Evolutionary conservation across 2,888 invertebrate genomes (phyloP).

Genomic region (Prosapia bicincta): DNA sequence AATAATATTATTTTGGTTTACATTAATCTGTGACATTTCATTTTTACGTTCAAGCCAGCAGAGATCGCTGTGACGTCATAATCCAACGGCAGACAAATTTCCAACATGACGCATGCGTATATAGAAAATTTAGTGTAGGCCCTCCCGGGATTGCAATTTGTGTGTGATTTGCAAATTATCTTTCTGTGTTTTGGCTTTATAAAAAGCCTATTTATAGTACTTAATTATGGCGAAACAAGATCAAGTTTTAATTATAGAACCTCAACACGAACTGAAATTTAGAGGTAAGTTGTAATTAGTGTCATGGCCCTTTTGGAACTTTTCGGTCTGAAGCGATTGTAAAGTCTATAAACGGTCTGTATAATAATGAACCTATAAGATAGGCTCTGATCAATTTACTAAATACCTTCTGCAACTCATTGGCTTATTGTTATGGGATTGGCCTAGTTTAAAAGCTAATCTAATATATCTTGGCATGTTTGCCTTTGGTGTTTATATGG

Average conservation of each 20-base stretch:
- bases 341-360: slow-evolving; percentile 12
- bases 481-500: background rate
- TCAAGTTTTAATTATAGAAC: slow-evolving; percentile 82
- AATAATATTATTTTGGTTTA: too few species aligned
- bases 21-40: too few species aligned
- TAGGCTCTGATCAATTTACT: background rate
- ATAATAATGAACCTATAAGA: background rate
- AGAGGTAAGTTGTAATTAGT: slow-evolving; percentile 63
- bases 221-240: slow-evolving; percentile 62
- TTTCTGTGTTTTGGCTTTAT: slow-evolving; percentile 32
- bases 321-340: background rate
- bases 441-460: background rate
- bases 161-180: slow-evolving; percentile 33
- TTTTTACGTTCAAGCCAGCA: background rate
- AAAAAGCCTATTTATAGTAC: slow-evolving; percentile 30
- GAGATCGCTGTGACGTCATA: slow-evolving; percentile 24
- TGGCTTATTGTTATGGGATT: background rate
- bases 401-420: background rate
- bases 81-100: slow-evolving; percentile 37
- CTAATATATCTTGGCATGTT: background rate
- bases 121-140: slow-evolving; percentile 36
- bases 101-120: slow-evolving; percentile 41
- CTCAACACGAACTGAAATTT: slow-evolving; percentile 84
- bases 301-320: background rate
- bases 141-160: slow-evolving; percentile 39